Evolutionary conservation across 2,797 vertebrate genomes (phyloP).

Genomic region (Urocyon cinereoargenteus): DNA sequence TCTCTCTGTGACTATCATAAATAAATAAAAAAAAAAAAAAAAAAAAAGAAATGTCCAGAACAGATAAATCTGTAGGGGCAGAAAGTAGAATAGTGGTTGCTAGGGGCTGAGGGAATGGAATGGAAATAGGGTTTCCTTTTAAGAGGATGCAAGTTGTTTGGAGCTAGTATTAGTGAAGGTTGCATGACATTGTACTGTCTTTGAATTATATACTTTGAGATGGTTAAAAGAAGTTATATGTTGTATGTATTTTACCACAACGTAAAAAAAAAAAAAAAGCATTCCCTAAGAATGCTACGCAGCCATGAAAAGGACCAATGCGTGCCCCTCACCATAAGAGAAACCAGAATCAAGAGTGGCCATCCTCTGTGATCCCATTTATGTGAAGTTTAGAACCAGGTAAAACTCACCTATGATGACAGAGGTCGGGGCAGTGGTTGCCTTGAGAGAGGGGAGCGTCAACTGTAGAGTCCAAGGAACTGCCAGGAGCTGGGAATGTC

Average conservation of each 20-base stretch:
- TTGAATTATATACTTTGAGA: not conserved
- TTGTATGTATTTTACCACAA: not conserved
- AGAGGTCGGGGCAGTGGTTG: not conserved
- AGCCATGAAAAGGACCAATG: not conserved
- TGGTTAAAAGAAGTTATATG: not conserved
- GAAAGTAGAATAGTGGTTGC: not conserved
- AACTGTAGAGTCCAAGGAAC: not conserved
- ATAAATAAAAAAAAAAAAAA: too few relatives aligned
- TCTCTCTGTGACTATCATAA: too few relatives aligned
- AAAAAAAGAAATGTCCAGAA: not conserved
- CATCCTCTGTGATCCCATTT: not conserved
- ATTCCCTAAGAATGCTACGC: not conserved
- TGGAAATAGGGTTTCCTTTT: not conserved
- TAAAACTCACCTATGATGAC: not conserved
- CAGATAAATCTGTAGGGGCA: not conserved
- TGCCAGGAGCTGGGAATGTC: not conserved
- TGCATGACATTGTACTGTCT: not conserved
- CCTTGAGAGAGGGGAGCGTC: not conserved
- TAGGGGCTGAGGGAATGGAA: not conserved
- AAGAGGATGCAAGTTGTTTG: not conserved
- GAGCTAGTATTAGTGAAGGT: not conserved
- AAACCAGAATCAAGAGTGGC: not conserved
- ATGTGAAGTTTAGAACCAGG: not conserved
- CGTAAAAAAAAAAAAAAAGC: not conserved
- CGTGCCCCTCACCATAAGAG: not conserved